phyloP scores from a whole-genome alignment of 1,140 invertebrate species.

The Drosophila biarmipes region DNA sequence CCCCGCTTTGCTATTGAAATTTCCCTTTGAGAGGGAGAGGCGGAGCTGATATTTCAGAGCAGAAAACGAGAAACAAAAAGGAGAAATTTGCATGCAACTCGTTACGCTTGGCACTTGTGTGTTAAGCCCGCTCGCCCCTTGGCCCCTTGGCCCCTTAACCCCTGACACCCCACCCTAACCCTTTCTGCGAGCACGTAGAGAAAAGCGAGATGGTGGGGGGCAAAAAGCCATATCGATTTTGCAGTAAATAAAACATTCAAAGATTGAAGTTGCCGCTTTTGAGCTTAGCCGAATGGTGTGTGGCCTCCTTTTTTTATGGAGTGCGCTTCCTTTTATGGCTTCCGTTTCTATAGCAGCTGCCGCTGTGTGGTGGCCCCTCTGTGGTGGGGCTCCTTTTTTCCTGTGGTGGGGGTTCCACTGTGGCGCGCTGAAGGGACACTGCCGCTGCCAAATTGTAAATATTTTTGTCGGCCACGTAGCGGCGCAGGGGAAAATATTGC shows the following conservation, averaged over 20 bases:
- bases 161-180: not conserved
- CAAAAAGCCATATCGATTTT: conserved; percentile 80
- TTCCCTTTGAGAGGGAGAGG: conserved; percentile 48
- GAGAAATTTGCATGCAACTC: conserved; percentile 79
- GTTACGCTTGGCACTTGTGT: conserved; percentile 79
- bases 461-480: conserved; percentile 81
- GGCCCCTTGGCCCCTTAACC: conserved; percentile 15
- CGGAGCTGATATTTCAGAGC: conserved; percentile 63
- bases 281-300: conserved; percentile 81
- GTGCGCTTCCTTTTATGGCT: conserved; percentile 80
- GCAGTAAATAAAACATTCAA: conserved; percentile 82
- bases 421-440: conserved; percentile 34
- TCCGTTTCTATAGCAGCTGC: conserved; percentile 65
- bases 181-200: conserved; percentile 24
- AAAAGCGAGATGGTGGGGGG: not conserved
- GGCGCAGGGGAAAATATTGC: conserved; percentile 80
- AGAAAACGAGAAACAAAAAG: conserved; percentile 37
- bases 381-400: not conserved
- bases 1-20: conserved; percentile 47
- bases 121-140: conserved; percentile 62
- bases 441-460: conserved; percentile 78
- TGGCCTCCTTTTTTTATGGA: conserved; percentile 78
- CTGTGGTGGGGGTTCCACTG: conserved; percentile 2
- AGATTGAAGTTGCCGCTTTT: conserved; percentile 81
- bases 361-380: conserved; percentile 55